Conservation (phyloP, 2,888 invertebrate species). For the Fabriciana adippe region DNA sequence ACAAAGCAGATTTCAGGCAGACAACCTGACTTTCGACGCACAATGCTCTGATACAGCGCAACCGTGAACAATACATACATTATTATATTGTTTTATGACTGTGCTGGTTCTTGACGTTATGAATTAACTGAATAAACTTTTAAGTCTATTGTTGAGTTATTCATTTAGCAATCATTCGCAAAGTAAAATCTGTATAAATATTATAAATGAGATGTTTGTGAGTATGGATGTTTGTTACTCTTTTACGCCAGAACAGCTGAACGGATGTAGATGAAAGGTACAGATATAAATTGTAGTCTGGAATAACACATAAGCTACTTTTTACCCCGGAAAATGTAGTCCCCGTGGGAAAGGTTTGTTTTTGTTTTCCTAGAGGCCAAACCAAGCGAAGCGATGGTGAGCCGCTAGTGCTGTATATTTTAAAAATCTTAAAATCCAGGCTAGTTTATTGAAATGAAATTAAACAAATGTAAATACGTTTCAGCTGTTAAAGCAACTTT, state of each 20-base stretch:
- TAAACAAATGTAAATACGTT: conserved; percentile 11
- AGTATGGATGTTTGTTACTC: too few species aligned
- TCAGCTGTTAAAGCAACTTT: conserved; percentile 17
- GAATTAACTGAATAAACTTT: conserved; percentile 60
- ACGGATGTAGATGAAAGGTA: too few species aligned
- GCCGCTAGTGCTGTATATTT: neutral
- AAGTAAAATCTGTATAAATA: too few species aligned
- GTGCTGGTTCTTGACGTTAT: conserved; percentile 63
- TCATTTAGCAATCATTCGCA: conserved; percentile 22
- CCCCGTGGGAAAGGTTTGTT: too few species aligned
- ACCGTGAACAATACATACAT: conserved; percentile 57
- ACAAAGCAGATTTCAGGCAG: conserved; percentile 72
- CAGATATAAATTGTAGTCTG: too few species aligned
- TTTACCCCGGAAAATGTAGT: too few species aligned
- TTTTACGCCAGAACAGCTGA: too few species aligned
- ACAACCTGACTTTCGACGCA: conserved; percentile 54
- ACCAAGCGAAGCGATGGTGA: too few species aligned
- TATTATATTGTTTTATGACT: conserved; percentile 72
- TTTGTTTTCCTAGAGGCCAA: too few species aligned
- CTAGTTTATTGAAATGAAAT: neutral
- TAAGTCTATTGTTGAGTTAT: conserved; percentile 33
- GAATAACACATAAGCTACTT: too few species aligned
- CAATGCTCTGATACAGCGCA: conserved; percentile 65
- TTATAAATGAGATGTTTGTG: too few species aligned
- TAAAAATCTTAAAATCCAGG: neutral